Conservation (phyloP, 2,797 vertebrate species). For the Numenius phaeopus region DNA sequence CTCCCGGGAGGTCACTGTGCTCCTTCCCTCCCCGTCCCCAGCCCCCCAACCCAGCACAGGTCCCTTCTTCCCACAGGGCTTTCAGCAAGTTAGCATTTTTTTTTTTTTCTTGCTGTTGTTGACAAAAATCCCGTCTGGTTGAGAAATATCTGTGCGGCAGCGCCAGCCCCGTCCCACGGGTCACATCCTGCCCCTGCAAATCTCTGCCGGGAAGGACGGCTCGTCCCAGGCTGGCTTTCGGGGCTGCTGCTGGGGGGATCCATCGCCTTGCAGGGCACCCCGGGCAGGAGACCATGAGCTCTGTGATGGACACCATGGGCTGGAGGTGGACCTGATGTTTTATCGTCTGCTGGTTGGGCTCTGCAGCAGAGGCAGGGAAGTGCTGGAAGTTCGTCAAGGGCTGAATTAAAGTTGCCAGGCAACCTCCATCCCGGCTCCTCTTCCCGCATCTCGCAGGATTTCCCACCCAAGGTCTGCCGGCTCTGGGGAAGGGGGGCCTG, state of each 20-base stretch:
- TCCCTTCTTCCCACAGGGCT: not conserved
- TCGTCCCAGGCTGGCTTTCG: not conserved
- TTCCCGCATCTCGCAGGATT: slow-evolving; percentile 52
- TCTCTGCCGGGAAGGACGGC: not conserved
- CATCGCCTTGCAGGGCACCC: not conserved
- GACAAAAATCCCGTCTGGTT: slow-evolving; percentile 27
- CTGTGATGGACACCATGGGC: accelerated
- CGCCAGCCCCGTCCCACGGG: slow-evolving; percentile 24
- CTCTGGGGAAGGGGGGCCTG: not conserved
- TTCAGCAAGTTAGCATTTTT: slow-evolving; percentile 16
- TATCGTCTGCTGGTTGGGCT: not conserved
- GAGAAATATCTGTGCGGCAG: slow-evolving; percentile 20
- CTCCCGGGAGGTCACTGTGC: slow-evolving; percentile 10
- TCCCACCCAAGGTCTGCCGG: slow-evolving; percentile 5
- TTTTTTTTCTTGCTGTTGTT: slow-evolving; percentile 57
- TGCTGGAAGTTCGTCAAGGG: slow-evolving; percentile 57
- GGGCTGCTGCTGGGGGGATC: not conserved
- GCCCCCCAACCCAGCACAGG: not conserved
- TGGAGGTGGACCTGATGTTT: not conserved
- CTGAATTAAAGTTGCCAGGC: slow-evolving; percentile 68
- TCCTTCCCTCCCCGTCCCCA: not conserved
- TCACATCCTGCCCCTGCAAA: slow-evolving; percentile 17
- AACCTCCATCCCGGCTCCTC: slow-evolving; percentile 18
- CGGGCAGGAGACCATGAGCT: accelerated
- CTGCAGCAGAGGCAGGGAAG: slow-evolving; percentile 6